Base-by-base conservation (phyloP, 2,888 invertebrate genomes). In the Matsumyia berberina region DNA sequence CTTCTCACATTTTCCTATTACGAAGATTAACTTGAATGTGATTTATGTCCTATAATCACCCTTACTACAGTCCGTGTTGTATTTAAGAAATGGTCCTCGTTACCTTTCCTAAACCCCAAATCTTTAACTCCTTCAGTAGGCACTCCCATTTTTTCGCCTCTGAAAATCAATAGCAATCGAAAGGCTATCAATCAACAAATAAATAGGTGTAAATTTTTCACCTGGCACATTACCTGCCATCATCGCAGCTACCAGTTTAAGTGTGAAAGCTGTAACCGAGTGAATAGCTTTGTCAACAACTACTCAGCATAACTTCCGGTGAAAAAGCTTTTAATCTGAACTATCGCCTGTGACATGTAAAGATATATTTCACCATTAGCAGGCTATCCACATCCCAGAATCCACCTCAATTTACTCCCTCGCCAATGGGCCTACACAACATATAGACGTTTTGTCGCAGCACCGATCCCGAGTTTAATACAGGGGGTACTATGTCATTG, bases 381-480 rank as follows among this genome's bases (percentile, higher is more conserved):
- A 66, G 37, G 35, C 37, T 37, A 57, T 57, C 57, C 57, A 19
- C 57, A 35, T 57, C 57, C 33, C 29, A 12, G 62, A 11, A 69
- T 55, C 55, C 19, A 35, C 69, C 33, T 46, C 37, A 24, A 39
- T 39, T 57, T 24, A 57, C 17, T 39, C 1, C 11, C 8, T n/a
- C 57, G 7, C 11, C 35, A 15, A 35, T 39, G 55, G 29, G 5
- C 58, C 49, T 31, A 42, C 42, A 60, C 42, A 60, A 49, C 53
- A 62, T 51, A 62, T 51, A 62, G 62, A 64, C 62, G 33, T 53
- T 62, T 72, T 72, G 72, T 53, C 60, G 51, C 39, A 49, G 60
- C 24, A 33, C 24, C 53, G 64, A 57, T 44, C 64, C 46, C 64
- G 39, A 55, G 55, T 66, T 66, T 74, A 64, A 66, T 74, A 4